Percentiles rank a stretch among this genome's conserved stretches.
phyloP scores from a whole-genome alignment of 1,140 invertebrate species.

The Monochamus saltuarius region DNA sequence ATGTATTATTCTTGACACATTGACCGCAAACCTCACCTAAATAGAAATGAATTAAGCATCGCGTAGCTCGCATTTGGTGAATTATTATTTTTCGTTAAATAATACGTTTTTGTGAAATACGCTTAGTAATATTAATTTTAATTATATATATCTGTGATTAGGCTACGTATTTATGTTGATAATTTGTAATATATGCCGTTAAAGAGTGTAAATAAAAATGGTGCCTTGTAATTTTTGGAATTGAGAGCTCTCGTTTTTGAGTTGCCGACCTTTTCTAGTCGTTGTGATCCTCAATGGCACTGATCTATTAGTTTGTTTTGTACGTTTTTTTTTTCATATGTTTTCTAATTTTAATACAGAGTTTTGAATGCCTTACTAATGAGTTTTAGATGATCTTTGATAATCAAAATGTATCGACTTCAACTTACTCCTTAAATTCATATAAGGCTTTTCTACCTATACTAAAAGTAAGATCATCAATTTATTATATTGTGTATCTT shows the following conservation, averaged over 20 bases:
- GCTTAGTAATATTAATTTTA: background rate
- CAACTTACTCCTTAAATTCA: slow-evolving; percentile 3
- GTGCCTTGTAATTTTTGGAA: slow-evolving; percentile 23
- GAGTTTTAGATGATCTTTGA: background rate
- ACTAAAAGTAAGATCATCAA: slow-evolving; percentile 19
- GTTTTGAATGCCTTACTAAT: slow-evolving; percentile 6
- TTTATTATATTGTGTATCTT: slow-evolving; percentile 24
- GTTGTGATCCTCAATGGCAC: slow-evolving; percentile 20
- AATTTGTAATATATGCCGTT: slow-evolving; percentile 11
- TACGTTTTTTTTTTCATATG: slow-evolving; percentile 10
- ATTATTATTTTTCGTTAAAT: slow-evolving; percentile 1
- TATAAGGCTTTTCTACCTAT: slow-evolving; percentile 20
- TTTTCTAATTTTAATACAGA: slow-evolving; percentile 5
- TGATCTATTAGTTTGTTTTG: slow-evolving; percentile 19
- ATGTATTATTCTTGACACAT: too few species aligned
- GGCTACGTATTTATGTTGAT: slow-evolving; percentile 23
- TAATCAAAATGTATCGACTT: background rate
- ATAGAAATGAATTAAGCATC: background rate
- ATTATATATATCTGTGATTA: slow-evolving; percentile 19
- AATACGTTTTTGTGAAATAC: too few species aligned
- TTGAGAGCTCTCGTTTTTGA: slow-evolving; percentile 20
- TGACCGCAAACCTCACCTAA: too few species aligned
- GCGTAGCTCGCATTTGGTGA: too few species aligned
- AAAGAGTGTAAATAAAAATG: slow-evolving; percentile 19
- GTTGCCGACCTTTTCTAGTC: slow-evolving; percentile 18